Evolutionary conservation across 2,888 invertebrate species (phyloP).

Genomic region (Callyntrura sp.): DNA sequence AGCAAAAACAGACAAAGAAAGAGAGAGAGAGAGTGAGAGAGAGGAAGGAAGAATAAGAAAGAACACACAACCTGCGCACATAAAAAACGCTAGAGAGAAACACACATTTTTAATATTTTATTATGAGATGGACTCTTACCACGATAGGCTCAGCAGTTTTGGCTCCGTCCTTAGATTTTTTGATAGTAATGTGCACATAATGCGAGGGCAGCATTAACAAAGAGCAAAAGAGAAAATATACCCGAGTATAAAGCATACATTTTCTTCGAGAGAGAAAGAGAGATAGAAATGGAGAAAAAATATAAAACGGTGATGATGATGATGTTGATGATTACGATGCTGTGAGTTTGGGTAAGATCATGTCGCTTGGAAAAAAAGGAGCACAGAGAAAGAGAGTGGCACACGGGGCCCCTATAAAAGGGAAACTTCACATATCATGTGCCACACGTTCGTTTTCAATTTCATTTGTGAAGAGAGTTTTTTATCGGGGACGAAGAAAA

Average conservation of each 20-base stretch:
- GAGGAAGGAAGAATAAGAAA: background rate
- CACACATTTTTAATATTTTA: conserved; percentile 23
- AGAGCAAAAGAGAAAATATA: conserved; percentile 66
- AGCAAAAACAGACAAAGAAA: background rate
- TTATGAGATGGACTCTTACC: conserved; percentile 89
- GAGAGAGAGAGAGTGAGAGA: background rate
- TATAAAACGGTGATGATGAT: background rate
- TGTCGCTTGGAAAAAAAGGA: background rate
- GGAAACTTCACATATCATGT: conserved; percentile 19
- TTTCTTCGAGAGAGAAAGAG: conserved; percentile 32
- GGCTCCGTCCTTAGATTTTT: conserved; percentile 85
- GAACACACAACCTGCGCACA: background rate
- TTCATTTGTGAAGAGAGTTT: background rate
- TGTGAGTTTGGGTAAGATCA: background rate
- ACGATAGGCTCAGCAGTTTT: conserved; percentile 96
- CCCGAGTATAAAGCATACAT: conserved; percentile 69
- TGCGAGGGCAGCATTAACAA: conserved; percentile 75
- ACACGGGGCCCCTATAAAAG: background rate
- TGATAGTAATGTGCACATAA: conserved; percentile 76
- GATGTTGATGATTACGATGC: background rate
- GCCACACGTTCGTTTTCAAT: background rate
- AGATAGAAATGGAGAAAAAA: background rate
- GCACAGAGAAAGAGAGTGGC: background rate
- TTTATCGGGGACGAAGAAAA: background rate
- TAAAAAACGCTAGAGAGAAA: conserved; percentile 40